Percentiles rank a stretch among this genome's conserved stretches.
Conservation (phyloP, 2,113 vertebrate genomes). For the Eonycteris spelaea region DNA sequence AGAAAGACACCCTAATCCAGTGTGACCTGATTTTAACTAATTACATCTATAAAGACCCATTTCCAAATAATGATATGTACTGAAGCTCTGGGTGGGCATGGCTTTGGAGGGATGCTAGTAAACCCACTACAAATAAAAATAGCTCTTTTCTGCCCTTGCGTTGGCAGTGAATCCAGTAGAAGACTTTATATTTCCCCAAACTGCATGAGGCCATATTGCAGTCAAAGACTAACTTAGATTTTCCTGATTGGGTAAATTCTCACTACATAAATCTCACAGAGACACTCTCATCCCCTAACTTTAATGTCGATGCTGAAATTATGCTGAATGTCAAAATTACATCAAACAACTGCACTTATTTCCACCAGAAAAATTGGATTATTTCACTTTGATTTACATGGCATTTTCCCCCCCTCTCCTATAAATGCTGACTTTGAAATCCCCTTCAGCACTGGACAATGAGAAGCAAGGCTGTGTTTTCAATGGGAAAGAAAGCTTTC, state of each 20-base stretch:
- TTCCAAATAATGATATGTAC: background rate
- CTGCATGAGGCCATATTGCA: background rate
- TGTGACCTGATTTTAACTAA: background rate
- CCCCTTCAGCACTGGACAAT: constrained; percentile 74
- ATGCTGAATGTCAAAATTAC: constrained; percentile 77
- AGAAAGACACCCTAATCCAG: background rate
- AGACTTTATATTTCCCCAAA: background rate
- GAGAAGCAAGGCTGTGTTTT: constrained; percentile 61
- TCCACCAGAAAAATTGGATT: constrained; percentile 81
- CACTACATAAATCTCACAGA: constrained; percentile 56
- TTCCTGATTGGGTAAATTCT: constrained; percentile 57
- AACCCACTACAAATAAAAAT: background rate
- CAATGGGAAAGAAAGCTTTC: constrained; percentile 72
- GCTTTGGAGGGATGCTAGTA: background rate
- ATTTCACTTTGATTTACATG: constrained; percentile 81
- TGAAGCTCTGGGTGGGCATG: background rate
- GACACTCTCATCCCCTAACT: constrained; percentile 62
- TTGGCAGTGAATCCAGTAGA: constrained; percentile 21
- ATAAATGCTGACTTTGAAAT: constrained; percentile 80
- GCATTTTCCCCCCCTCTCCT: constrained; percentile 10
- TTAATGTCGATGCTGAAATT: constrained; percentile 74
- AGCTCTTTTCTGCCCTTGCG: constrained; percentile 40
- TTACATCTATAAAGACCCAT: background rate
- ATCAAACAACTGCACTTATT: constrained; percentile 81
- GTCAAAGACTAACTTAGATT: constrained; percentile 51